Base-by-base conservation (phyloP, 2,113 vertebrate genomes). In the Thymallus thymallus region DNA sequence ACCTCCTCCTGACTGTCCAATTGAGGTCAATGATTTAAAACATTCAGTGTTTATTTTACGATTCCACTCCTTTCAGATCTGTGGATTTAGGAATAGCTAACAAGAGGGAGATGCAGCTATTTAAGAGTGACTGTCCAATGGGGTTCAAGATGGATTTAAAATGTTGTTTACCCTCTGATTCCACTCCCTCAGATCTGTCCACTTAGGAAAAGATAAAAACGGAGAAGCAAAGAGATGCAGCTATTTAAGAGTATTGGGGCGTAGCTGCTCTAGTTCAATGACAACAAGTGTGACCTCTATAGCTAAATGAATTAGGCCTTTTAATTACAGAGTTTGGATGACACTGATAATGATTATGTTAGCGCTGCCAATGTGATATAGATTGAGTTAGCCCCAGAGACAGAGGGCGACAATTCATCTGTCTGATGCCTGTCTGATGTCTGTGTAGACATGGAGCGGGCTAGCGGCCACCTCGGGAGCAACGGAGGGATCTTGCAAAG, bases 341-440 rank as follows among this genome's bases (percentile, higher is more conserved):
- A 85, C 80, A 80, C 76, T 24, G 69, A 68, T 84, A 88, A 91
- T 88, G 88, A 91, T 90, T 90, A 88, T 84, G 87, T 86, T 88
- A 80, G 81, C 67, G 64, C 71, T 87, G 88, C 80, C 90, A 86
- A 73, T 77, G 24, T 41, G 66, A 81, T 79, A 87, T 76, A 75
- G 82, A 87, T 84, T 79, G 78, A 79, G 71, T 79, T 78, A 68
- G 51, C 82, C 69, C 71, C 61, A 22, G 84, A 82, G 85, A 83
- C 71, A 68, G 68, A 58, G 41, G 22, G 67, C 81, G 80, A 63
- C 78, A 79, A 84, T 85, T 80, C 80, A 82, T 84, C 71, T 76
- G 32, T 74, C 76, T 56, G 30, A 12, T 81, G 80, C 79, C 81
- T 77, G 32, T 74, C 76, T 56, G 30, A 12, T 81, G 80, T 78